A percentile compares a stretch with the other conserved stretches of the same genome.
These are phyloP conservation scores for Eudyptes chrysolophus DNA, from an alignment of 2,113 vertebrate species.

Conservation along the genomic window DNA sequence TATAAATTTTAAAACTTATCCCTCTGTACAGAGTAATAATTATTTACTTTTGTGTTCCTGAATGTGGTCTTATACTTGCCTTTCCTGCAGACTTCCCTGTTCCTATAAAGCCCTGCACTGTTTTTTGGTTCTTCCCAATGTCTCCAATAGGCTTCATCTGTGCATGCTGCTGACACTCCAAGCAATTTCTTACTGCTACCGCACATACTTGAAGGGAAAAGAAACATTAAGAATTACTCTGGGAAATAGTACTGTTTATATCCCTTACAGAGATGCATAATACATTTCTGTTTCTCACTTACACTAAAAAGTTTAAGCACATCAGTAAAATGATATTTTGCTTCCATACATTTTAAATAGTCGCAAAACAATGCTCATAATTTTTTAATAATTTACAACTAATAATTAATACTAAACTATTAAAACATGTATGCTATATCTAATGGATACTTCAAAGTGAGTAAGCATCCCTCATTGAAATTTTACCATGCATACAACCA, in stretches of 20 bases:
- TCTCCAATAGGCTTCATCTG: slow-evolving; percentile 75
- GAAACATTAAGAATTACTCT: neutral
- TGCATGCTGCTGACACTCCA: slow-evolving; percentile 92
- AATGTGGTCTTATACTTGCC: slow-evolving; percentile 75
- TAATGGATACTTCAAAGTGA: neutral
- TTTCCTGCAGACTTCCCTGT: slow-evolving; percentile 82
- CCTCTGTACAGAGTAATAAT: neutral
- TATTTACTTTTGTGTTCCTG: neutral
- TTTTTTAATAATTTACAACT: neutral
- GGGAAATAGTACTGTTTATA: neutral
- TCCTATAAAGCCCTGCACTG: slow-evolving; percentile 70
- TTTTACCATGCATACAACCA: neutral
- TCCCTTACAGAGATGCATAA: neutral
- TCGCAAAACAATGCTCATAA: neutral
- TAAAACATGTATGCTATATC: neutral
- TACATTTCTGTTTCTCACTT: neutral
- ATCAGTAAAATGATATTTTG: neutral
- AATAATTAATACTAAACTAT: neutral
- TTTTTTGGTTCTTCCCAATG: slow-evolving; percentile 66
- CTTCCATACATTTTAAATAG: neutral
- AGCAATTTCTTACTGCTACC: slow-evolving; percentile 94
- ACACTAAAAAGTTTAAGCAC: neutral
- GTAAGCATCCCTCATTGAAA: neutral
- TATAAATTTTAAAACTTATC: neutral
- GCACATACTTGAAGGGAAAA: slow-evolving; percentile 84